phyloP scores from a whole-genome alignment of 2,888 invertebrate species.

The Lasioglossum morio region DNA sequence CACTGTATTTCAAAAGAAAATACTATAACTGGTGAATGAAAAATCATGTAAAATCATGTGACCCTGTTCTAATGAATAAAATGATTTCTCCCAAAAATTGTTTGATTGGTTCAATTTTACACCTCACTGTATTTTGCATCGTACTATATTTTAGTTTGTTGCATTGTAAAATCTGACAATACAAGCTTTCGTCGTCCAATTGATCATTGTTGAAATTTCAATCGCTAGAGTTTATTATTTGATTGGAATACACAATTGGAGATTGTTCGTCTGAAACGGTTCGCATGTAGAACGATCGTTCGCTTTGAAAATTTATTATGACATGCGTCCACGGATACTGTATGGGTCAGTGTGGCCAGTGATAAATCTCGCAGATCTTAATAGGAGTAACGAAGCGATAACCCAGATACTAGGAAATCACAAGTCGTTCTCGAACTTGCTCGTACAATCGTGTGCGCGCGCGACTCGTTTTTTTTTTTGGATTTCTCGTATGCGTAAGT shows the following conservation, averaged over 20 bases:
- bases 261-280: background rate
- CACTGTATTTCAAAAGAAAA: too few relatives aligned
- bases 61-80: background rate
- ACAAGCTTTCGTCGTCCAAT: background rate
- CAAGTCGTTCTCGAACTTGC: slow-evolving; percentile 43
- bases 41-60: too few relatives aligned
- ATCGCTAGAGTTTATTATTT: background rate
- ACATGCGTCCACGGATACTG: slow-evolving; percentile 32
- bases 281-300: background rate
- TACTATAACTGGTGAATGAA: too few relatives aligned
- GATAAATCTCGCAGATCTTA: slow-evolving; percentile 76
- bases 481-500: background rate
- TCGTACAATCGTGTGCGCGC: slow-evolving; percentile 16
- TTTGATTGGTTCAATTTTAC: background rate
- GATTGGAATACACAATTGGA: slow-evolving; percentile 5
- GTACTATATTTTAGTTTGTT: background rate
- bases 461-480: slow-evolving; percentile 12
- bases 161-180: background rate
- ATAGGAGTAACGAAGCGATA: slow-evolving; percentile 77
- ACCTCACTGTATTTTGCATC: background rate
- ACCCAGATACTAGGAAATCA: slow-evolving; percentile 74
- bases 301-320: slow-evolving; percentile 33
- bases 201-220: background rate
- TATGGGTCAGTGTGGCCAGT: slow-evolving; percentile 72
- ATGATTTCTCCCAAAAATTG: background rate